phyloP scores from a whole-genome alignment of 1,140 invertebrate genomes.

The Microplitis mediator region DNA sequence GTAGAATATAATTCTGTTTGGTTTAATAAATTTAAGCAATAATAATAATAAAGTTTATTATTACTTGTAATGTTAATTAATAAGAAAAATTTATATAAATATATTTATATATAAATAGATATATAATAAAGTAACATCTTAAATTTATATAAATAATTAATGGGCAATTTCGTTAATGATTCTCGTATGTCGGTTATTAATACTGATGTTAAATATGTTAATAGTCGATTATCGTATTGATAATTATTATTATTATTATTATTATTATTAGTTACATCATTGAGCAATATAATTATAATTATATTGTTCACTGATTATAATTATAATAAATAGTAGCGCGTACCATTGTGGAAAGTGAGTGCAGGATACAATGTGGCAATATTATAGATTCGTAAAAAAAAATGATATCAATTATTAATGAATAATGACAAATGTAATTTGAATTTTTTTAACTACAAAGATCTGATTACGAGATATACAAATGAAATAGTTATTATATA shows the following conservation, averaged over 20 bases:
- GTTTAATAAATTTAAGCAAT: neutral
- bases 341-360: neutral
- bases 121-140: neutral
- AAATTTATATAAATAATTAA: neutral
- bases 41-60: neutral
- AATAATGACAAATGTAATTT: neutral
- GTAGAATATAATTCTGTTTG: neutral
- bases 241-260: neutral
- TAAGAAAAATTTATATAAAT: constrained; percentile 7
- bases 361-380: neutral
- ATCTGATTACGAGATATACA: neutral
- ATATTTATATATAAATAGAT: neutral
- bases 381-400: neutral
- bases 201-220: neutral
- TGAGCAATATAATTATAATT: no score
- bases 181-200: neutral
- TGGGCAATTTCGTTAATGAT: constrained; percentile 6
- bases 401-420: neutral
- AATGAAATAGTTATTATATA: neutral
- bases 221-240: neutral
- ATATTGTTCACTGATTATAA: neutral
- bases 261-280: no score
- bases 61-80: neutral
- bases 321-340: neutral
- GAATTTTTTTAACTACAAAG: neutral